Conservation (phyloP, 35 echinoderm and acorn worm species). For the Nesometra sesokonis region DNA sequence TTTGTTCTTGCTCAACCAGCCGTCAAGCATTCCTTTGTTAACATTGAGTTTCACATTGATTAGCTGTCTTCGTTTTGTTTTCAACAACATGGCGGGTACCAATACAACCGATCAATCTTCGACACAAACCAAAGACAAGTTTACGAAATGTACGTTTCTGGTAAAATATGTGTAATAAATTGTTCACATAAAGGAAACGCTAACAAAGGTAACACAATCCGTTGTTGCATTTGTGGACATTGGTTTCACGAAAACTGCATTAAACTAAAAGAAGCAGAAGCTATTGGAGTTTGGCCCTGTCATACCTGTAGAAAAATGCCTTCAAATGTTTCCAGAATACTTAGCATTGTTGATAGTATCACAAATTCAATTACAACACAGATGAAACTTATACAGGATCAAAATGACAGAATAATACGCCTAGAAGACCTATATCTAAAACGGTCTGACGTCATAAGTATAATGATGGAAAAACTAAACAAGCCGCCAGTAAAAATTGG, state of each 20-base stretch:
- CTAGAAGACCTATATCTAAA: neutral
- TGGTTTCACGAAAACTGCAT: neutral
- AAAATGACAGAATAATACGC: neutral
- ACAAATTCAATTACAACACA: neutral
- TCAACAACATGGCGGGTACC: no score
- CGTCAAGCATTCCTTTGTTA: no score
- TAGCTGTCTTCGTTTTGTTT: no score
- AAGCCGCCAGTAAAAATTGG: no score
- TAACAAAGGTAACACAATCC: neutral
- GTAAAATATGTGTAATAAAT: no score
- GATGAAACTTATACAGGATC: neutral
- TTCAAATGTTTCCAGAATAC: neutral
- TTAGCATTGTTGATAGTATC: neutral
- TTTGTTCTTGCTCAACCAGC: no score
- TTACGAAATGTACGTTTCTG: no score
- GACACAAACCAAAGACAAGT: no score
- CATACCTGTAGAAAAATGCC: neutral
- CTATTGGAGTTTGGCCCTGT: neutral
- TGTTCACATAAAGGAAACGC: neutral
- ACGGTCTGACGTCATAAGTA: neutral
- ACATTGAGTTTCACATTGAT: no score
- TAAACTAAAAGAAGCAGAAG: neutral
- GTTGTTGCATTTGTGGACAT: neutral
- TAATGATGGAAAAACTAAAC: no score
- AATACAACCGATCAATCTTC: no score